A percentile compares a stretch with the other conserved stretches of the same genome.
These are phyloP conservation scores for Glomeris marginata DNA, from an alignment of 2,888 invertebrate species.

Conservation along the genomic window DNA sequence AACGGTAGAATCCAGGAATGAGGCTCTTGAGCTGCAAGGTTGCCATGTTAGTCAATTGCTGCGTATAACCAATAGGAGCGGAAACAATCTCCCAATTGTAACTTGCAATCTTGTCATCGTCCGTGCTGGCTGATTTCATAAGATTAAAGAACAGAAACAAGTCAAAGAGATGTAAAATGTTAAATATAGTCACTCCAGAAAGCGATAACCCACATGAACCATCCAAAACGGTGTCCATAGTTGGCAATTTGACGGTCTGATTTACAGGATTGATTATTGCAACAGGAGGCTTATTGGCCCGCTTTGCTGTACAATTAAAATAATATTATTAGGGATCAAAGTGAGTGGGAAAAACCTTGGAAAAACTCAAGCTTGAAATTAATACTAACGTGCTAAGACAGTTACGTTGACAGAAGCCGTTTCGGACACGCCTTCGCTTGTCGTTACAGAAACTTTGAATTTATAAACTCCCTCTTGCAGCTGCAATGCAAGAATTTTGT, in stretches of 20 bases:
- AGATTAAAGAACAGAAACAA: not conserved
- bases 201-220: slow-evolving; percentile 37
- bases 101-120: slow-evolving; percentile 65
- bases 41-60: slow-evolving; percentile 59
- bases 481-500: slow-evolving; percentile 21
- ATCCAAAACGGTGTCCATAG: slow-evolving; percentile 76
- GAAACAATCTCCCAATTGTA: slow-evolving; percentile 89
- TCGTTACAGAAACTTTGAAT: slow-evolving; percentile 70
- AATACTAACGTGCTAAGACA: slow-evolving; percentile 49
- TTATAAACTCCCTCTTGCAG: slow-evolving; percentile 58
- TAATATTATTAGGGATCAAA: slow-evolving; percentile 3
- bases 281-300: slow-evolving; percentile 62
- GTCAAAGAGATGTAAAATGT: too few relatives aligned
- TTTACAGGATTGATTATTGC: slow-evolving; percentile 71
- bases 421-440: slow-evolving; percentile 24
- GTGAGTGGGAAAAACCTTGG: not conserved
- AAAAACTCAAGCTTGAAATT: not conserved
- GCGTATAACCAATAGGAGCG: slow-evolving; percentile 60
- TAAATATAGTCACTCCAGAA: slow-evolving; percentile 21
- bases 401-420: slow-evolving; percentile 72
- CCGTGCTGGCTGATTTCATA: slow-evolving; percentile 43
- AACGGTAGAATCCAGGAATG: slow-evolving; percentile 49
- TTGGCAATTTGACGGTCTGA: slow-evolving; percentile 77
- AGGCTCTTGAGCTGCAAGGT: slow-evolving; percentile 73
- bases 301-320: slow-evolving; percentile 39